phyloP scores from a whole-genome alignment of 1,140 invertebrate species.

The Drosophila ohnishii region DNA sequence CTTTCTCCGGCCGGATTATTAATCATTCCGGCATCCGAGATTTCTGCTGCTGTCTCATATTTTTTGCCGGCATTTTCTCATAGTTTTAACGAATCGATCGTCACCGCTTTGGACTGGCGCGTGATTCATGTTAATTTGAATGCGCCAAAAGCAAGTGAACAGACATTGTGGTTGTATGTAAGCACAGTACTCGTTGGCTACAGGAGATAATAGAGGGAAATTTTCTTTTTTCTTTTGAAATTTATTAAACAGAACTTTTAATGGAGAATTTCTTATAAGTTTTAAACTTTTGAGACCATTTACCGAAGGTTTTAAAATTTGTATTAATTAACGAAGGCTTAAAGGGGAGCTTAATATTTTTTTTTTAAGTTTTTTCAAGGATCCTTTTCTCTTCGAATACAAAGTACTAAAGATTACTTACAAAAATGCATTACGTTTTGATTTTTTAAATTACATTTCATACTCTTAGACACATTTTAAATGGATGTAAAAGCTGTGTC shows the following conservation, averaged over 20 bases:
- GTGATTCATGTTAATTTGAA: conserved; percentile 42
- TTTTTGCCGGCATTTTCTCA: conserved; percentile 21
- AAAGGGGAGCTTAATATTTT: not conserved
- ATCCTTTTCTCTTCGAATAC: not conserved
- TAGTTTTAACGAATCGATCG: conserved; percentile 33
- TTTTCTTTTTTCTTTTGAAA: not conserved
- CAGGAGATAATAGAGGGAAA: too few species aligned
- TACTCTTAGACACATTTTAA: too few species aligned
- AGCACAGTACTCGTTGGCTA: conserved; percentile 11
- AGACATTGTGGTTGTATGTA: not conserved
- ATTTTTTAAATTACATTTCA: not conserved
- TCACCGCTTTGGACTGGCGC: conserved; percentile 15
- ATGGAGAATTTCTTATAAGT: too few species aligned
- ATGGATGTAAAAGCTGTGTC: too few species aligned
- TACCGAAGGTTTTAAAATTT: not conserved
- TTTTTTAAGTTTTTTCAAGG: not conserved
- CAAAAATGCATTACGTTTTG: too few species aligned
- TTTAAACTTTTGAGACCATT: too few species aligned
- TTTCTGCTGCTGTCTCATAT: not conserved
- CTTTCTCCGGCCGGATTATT: not conserved
- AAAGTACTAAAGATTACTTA: too few species aligned
- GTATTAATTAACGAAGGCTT: too few species aligned
- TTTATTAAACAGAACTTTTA: not conserved
- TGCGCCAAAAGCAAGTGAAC: conserved; percentile 15
- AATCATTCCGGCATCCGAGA: conserved; percentile 5